Evolutionary conservation across 2,113 vertebrate species (phyloP).

Genomic region (Saguinus imperator): DNA sequence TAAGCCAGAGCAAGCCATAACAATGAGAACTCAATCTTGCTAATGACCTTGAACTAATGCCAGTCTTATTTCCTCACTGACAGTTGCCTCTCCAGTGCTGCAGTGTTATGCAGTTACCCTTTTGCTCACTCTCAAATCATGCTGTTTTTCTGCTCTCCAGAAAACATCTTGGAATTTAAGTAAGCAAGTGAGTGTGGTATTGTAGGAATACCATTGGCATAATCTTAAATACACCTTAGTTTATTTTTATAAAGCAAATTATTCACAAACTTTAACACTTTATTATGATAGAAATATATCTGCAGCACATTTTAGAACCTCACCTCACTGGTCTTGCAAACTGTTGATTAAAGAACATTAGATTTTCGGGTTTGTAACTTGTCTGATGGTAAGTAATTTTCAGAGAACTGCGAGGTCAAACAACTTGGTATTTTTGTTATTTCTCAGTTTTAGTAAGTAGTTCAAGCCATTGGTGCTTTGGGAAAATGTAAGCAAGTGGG

Average conservation of each 20-base stretch:
- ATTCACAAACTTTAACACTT: not conserved
- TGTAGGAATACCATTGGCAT: not conserved
- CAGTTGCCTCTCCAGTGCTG: not conserved
- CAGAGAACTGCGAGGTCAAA: not conserved
- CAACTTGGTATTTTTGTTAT: not conserved
- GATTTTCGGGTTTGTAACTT: not conserved
- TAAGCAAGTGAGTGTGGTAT: not conserved
- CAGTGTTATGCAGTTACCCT: not conserved
- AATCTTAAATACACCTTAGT: not conserved
- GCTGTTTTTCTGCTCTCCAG: too few relatives aligned
- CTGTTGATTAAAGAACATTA: not conserved
- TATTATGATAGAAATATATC: slow-evolving; percentile 1
- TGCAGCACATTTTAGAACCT: not conserved
- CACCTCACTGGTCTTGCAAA: not conserved
- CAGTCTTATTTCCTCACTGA: not conserved
- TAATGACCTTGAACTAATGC: not conserved
- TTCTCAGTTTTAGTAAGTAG: not conserved
- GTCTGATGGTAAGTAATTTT: not conserved
- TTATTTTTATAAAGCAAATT: slow-evolving; percentile 36
- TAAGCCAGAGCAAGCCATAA: not conserved
- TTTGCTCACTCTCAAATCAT: not conserved
- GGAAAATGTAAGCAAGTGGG: not conserved
- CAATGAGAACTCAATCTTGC: not conserved
- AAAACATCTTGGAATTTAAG: not conserved
- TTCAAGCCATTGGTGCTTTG: not conserved